Evolutionary conservation across 2,113 vertebrate species (phyloP).

Genomic region (Thomomys bottae): DNA sequence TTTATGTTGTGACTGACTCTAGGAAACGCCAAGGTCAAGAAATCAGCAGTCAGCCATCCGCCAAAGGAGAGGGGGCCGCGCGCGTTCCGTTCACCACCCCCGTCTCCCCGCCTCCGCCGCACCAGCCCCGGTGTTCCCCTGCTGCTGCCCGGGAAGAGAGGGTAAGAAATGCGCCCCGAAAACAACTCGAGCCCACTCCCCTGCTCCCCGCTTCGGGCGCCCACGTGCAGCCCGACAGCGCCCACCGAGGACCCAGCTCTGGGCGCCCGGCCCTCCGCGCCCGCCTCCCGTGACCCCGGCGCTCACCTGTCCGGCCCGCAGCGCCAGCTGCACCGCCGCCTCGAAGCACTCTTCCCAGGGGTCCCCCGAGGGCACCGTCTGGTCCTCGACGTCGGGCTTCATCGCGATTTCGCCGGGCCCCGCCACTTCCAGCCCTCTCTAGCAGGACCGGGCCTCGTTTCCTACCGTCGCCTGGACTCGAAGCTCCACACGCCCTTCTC

Average conservation of each 20-base stretch:
- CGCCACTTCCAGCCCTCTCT: constrained; percentile 39
- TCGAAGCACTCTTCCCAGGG: constrained; percentile 86
- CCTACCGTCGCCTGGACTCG: not conserved
- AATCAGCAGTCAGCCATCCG: not conserved
- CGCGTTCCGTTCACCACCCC: no score
- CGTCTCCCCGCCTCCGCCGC: not conserved
- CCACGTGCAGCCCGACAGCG: not conserved
- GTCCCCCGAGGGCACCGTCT: constrained; percentile 14
- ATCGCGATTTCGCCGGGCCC: constrained; percentile 64
- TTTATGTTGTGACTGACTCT: not conserved
- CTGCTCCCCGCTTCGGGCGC: not conserved
- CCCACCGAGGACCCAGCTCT: no score
- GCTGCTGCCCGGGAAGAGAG: not conserved
- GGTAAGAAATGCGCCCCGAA: not conserved
- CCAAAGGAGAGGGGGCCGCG: not conserved
- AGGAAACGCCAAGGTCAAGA: not conserved
- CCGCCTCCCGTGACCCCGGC: not conserved
- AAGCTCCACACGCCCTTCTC: constrained; percentile 1
- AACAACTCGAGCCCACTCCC: not conserved
- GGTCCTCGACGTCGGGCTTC: constrained; percentile 75
- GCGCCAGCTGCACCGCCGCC: constrained; percentile 85
- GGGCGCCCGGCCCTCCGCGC: not conserved
- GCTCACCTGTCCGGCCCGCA: constrained; percentile 86
- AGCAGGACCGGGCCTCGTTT: not conserved
- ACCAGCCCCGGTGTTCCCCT: not conserved